Evolutionary conservation across 2,888 invertebrate species (phyloP).

Genomic region (Dichetophora obliterata): DNA sequence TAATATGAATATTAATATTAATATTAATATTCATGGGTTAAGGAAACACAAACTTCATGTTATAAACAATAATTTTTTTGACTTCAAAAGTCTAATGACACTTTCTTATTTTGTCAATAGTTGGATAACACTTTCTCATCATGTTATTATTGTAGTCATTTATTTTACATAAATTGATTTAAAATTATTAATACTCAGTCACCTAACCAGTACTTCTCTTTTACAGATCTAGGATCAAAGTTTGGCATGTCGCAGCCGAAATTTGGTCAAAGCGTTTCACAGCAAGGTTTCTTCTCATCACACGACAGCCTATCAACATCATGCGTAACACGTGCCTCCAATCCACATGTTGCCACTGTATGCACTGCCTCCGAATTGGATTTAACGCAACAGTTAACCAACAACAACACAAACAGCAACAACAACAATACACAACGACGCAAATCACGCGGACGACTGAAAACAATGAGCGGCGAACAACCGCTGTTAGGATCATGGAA

Average conservation of each 20-base stretch:
- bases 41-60: no score
- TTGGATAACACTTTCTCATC: no score
- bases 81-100: no score
- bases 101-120: no score
- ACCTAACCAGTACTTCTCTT: conserved; percentile 43
- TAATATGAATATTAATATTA: no score
- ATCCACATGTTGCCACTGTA: conserved; percentile 71
- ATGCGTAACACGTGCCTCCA: conserved; percentile 75
- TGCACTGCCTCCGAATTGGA: conserved; percentile 81
- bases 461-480: conserved; percentile 75
- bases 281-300: conserved; percentile 79
- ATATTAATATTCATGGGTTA: no score
- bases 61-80: no score
- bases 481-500: conserved; percentile 80
- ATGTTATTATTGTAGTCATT: not conserved
- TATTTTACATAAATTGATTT: not conserved
- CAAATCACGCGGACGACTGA: conserved; percentile 77
- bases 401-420: conserved; percentile 53
- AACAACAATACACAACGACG: conserved; percentile 64
- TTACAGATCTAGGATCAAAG: conserved; percentile 82
- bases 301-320: conserved; percentile 81
- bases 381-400: conserved; percentile 67
- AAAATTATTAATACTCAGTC: conserved; percentile 17
- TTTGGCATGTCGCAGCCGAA: conserved; percentile 78
- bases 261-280: conserved; percentile 70